Percentiles rank a stretch among this genome's conserved stretches.
Evolutionary conservation across 2,113 vertebrate genomes (phyloP).

Genomic region (Chrysochloris asiatica): DNA sequence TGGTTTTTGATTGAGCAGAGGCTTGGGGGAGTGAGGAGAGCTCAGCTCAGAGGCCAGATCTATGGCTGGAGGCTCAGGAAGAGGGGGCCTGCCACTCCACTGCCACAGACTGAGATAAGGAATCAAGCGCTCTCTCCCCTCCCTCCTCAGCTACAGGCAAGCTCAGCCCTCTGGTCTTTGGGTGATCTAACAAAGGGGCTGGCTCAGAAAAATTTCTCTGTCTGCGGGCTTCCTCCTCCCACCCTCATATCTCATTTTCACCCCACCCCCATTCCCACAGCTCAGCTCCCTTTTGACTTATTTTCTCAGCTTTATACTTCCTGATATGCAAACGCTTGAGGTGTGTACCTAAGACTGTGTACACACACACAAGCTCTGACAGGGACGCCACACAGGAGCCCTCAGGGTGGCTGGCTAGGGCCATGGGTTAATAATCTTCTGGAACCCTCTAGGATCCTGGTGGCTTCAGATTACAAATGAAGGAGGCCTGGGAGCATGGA

Average conservation of each 20-base stretch:
- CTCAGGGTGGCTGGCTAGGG: background rate
- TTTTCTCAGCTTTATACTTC: conserved; percentile 50
- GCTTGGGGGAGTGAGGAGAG: background rate
- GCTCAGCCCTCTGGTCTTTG: background rate
- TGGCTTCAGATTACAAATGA: background rate
- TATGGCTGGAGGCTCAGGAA: background rate
- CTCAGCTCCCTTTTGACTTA: background rate
- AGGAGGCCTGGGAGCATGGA: background rate
- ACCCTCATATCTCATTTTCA: background rate
- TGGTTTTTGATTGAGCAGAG: background rate
- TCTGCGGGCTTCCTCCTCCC: background rate
- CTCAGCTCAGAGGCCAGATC: background rate
- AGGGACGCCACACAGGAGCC: background rate
- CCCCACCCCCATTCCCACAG: background rate
- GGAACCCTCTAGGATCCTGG: background rate
- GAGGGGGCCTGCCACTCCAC: background rate
- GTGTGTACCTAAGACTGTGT: background rate
- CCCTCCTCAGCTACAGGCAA: background rate
- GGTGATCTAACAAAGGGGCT: background rate
- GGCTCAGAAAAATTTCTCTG: background rate
- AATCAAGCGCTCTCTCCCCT: background rate
- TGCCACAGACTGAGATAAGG: background rate
- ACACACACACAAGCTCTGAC: too few relatives aligned
- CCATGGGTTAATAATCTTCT: background rate
- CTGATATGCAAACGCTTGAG: conserved; percentile 48